Evolutionary conservation across 2,888 invertebrate genomes (phyloP), one percentile per base, ranked within the genome.

Genomic region (Romanomermis culicivorax): DNA sequence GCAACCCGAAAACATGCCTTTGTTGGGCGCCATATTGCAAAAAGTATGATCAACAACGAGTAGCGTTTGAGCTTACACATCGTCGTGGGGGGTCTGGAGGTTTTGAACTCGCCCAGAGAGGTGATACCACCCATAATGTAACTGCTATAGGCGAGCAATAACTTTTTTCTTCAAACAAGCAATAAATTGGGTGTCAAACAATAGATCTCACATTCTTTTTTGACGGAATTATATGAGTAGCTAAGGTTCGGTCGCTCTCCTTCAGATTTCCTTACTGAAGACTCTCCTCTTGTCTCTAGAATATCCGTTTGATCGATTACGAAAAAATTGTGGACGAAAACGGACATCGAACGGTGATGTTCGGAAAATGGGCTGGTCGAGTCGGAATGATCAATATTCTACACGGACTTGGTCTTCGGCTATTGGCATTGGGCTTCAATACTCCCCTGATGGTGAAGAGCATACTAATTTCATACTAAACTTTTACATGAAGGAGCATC

Each of bases 341-440:
- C 27, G 91, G 93, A 0, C 81, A 85, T 62, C 76, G 97, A 17
- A 82, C 89, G 47, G 97, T 99, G 2, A 95, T 95, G 1, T 99
- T 99, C 71, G 97, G 97, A 0, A 93, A 91, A 71, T 97, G 93
- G 75, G 97, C 97, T 0, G 80, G 97, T 0, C 86, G 95, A 1
- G 91, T 95, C 27, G 97, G 97, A 17, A 93, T 91, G 82, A 84
- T 97, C 54, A 93, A 99, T 70, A 95, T 99, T 63, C 75, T 99
- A 20, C 97, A 99, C 66, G 97, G 97, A 0, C 74, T 99, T 48
- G 97, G 97, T 0, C 75, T 99, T 36, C 76, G 97, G 49, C 75
- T 89, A 1, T 73, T 95, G 54, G 95, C 93, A 0, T 73, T 95
- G 27, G 95, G 95, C 0, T 93, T 95, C 69, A 93, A 95, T 66